Conservation (phyloP, 1,140 invertebrate genomes). For the Pogonognathellus flavescens region DNA sequence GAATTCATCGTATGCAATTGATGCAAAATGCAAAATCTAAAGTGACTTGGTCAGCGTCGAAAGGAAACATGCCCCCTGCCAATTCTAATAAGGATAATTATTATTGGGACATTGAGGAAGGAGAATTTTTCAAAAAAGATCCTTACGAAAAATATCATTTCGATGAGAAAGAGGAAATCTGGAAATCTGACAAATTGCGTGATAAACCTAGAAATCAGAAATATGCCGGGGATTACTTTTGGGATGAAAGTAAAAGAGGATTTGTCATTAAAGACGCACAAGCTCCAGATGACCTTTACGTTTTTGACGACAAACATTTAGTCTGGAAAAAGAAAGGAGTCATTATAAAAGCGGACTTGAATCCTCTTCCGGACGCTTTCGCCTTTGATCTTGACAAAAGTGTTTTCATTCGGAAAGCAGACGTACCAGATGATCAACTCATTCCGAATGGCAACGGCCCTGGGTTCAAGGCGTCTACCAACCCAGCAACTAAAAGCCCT, state of each 20-base stretch:
- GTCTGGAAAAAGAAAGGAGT: background rate
- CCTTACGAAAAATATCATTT: background rate
- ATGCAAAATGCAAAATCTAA: background rate
- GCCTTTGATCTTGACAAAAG: background rate
- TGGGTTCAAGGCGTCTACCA: background rate
- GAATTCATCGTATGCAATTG: background rate
- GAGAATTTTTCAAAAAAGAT: conserved; percentile 27
- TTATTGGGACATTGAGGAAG: conserved; percentile 41
- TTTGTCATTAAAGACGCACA: background rate
- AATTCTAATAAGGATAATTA: conserved; percentile 36
- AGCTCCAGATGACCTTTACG: background rate
- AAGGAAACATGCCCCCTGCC: background rate
- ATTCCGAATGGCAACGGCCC: background rate
- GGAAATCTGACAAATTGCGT: background rate
- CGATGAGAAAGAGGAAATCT: background rate
- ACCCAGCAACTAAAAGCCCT: background rate
- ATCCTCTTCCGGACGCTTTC: background rate
- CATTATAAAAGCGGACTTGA: background rate
- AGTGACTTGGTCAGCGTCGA: background rate
- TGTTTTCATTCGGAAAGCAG: background rate
- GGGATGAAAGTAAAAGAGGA: background rate
- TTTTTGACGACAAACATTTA: background rate
- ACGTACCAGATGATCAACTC: background rate
- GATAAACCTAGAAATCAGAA: background rate
- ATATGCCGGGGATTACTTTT: background rate